A percentile compares a stretch with the other conserved stretches of the same genome.
Evolutionary conservation across 1,140 invertebrate genomes (phyloP).

Genomic region (Subanguina moxae): DNA sequence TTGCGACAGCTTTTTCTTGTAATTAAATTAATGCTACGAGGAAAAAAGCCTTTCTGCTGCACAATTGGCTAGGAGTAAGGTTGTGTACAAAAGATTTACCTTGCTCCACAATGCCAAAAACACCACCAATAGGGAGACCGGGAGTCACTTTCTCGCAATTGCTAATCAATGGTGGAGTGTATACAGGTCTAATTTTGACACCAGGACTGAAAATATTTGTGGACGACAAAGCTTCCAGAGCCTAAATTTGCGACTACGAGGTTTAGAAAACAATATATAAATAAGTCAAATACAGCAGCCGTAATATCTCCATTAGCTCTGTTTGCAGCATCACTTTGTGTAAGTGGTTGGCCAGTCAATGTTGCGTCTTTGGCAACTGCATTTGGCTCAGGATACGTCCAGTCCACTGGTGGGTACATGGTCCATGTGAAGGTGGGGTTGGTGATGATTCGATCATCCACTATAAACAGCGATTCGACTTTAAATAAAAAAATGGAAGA

Average conservation of each 20-base stretch:
- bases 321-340: slow-evolving; percentile 13
- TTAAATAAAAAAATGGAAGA: no score
- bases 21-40: background rate
- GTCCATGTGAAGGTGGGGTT: slow-evolving; percentile 20
- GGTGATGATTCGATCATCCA: slow-evolving; percentile 4
- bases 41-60: background rate
- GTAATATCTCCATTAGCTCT: slow-evolving; percentile 20
- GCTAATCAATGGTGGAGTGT: slow-evolving; percentile 12
- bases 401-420: slow-evolving; percentile 16
- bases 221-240: slow-evolving; percentile 7
- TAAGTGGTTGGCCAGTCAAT: slow-evolving; percentile 14
- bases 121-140: background rate
- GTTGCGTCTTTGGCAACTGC: background rate
- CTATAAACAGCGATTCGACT: background rate
- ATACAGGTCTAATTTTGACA: slow-evolving; percentile 13
- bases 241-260: slow-evolving; percentile 7
- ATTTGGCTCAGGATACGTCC: slow-evolving; percentile 22
- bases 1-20: no score
- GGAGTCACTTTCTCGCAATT: slow-evolving; percentile 15
- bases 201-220: slow-evolving; percentile 3
- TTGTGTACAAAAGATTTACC: slow-evolving; percentile 4
- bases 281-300: slow-evolving; percentile 12
- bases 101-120: slow-evolving; percentile 12
- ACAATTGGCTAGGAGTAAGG: background rate
- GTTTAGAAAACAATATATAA: background rate